Percentiles rank a stretch among this genome's conserved stretches.
phyloP scores from a whole-genome alignment of 2,113 vertebrate genomes.

The Hassar affinis region DNA sequence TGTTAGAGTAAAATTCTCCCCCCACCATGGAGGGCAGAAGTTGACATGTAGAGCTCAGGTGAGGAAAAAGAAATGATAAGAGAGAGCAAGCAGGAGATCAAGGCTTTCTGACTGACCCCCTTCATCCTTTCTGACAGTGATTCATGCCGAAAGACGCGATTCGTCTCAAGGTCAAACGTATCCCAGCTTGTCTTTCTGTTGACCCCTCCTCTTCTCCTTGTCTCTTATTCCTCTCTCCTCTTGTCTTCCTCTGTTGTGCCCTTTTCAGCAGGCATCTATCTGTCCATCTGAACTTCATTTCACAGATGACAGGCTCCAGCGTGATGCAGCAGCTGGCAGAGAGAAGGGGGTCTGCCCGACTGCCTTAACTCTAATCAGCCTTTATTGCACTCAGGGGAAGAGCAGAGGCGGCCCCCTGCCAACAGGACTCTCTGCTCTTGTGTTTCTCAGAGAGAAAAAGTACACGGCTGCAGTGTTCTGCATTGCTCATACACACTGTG shows the following conservation, averaged over 20 bases:
- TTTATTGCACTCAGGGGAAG: constrained; percentile 69
- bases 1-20: constrained; percentile 33
- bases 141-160: constrained; percentile 65
- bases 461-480: neutral
- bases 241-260: constrained; percentile 51
- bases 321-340: constrained; percentile 69
- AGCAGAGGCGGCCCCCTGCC: constrained; percentile 50
- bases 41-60: constrained; percentile 16
- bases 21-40: constrained; percentile 25
- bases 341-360: constrained; percentile 57
- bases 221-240: constrained; percentile 29
- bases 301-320: constrained; percentile 72
- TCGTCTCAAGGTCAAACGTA: constrained; percentile 70
- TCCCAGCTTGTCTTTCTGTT: constrained; percentile 42
- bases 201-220: neutral
- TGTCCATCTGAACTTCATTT: constrained; percentile 65
- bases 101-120: constrained; percentile 50
- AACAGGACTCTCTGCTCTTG: constrained; percentile 58
- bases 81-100: constrained; percentile 21
- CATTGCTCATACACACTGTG: neutral
- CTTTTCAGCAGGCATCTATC: constrained; percentile 57
- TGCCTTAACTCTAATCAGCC: constrained; percentile 75
- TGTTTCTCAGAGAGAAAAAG: neutral
- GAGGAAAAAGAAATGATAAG: neutral
- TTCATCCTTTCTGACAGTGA: constrained; percentile 61